Conservation (phyloP, 1,140 invertebrate species). For the Wiebesia pumilae region DNA sequence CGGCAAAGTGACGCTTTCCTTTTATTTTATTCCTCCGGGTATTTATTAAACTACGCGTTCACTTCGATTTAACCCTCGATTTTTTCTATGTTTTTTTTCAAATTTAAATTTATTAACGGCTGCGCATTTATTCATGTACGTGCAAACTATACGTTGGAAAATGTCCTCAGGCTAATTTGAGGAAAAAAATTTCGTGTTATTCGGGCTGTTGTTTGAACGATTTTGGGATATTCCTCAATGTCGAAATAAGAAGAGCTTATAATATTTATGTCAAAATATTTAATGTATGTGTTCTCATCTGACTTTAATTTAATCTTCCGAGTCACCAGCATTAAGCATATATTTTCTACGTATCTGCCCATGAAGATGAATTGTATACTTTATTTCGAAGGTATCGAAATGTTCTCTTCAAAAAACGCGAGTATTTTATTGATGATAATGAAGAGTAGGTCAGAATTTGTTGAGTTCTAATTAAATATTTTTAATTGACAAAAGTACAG, state of each 20-base stretch:
- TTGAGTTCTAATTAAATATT: background rate
- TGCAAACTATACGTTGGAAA: background rate
- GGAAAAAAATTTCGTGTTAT: too few relatives aligned
- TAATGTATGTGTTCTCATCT: background rate
- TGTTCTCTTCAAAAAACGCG: background rate
- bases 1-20: background rate
- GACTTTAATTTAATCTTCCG: background rate
- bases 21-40: slow-evolving; percentile 19
- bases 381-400: background rate
- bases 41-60: background rate
- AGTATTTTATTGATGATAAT: background rate
- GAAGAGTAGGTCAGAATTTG: background rate
- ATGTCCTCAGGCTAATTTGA: too few relatives aligned
- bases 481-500: background rate
- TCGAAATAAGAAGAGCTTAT: background rate
- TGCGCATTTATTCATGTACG: too few relatives aligned
- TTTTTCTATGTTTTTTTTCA: slow-evolving; percentile 13
- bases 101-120: slow-evolving; percentile 19
- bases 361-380: background rate
- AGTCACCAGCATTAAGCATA: background rate
- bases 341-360: background rate
- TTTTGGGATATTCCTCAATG: background rate
- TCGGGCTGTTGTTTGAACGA: background rate
- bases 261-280: background rate
- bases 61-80: slow-evolving; percentile 31